These are phyloP conservation scores for Creontiades dilutus DNA, from an alignment of 2,888 invertebrate species.

Conservation along the genomic window DNA sequence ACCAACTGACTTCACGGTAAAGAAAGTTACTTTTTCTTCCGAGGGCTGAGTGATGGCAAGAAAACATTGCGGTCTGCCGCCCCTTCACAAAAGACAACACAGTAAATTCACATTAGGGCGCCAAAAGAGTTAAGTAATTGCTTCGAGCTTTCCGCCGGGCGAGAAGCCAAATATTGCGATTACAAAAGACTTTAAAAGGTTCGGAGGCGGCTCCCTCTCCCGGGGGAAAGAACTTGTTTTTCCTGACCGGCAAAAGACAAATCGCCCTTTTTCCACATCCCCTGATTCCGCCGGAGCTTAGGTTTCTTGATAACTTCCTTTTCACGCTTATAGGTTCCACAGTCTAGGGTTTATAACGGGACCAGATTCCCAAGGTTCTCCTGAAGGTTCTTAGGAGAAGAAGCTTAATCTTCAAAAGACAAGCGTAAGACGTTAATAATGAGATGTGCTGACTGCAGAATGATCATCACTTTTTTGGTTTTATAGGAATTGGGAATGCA, in stretches of 20 bases:
- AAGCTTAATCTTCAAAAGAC: too few relatives aligned
- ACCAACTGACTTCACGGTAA: constrained; percentile 17
- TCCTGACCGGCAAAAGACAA: constrained; percentile 48
- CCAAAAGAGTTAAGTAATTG: constrained; percentile 71
- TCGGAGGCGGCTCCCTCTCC: constrained; percentile 29
- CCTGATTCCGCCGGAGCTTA: background rate
- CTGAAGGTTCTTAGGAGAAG: too few relatives aligned
- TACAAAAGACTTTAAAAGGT: constrained; percentile 70
- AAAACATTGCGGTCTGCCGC: constrained; percentile 68
- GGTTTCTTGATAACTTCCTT: background rate
- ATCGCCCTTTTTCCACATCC: background rate
- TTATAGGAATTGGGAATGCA: too few relatives aligned
- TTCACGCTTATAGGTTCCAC: background rate
- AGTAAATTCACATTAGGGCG: constrained; percentile 70
- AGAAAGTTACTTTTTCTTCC: constrained; percentile 52
- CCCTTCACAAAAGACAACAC: constrained; percentile 58
- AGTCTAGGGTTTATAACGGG: too few relatives aligned
- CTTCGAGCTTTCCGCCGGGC: constrained; percentile 62
- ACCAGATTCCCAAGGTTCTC: too few relatives aligned
- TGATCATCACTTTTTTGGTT: too few relatives aligned
- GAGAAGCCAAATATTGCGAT: constrained; percentile 70
- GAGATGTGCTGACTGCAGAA: too few relatives aligned
- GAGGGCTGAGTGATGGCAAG: constrained; percentile 63
- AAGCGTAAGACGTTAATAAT: too few relatives aligned
- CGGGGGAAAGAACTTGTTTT: constrained; percentile 47